phyloP scores from a whole-genome alignment of 92 coral and sea anemone genomes.

The Porites lobata region DNA sequence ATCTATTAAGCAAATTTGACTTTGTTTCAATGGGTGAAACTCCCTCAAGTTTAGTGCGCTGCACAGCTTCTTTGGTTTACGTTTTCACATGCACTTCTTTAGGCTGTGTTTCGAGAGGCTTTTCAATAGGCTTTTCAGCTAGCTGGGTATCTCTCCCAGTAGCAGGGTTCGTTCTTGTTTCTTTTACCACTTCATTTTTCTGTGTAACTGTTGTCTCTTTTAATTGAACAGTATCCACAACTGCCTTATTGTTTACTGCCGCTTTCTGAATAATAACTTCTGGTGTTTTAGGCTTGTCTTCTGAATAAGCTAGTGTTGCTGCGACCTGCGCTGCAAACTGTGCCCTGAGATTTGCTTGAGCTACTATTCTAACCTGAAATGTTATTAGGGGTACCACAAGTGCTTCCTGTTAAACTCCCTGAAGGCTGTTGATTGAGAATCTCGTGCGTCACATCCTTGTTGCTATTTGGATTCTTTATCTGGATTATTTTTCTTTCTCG shows the following conservation, averaged over 20 bases:
- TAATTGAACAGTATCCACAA: neutral
- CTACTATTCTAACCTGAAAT: constrained; percentile 78
- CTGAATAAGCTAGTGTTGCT: constrained; percentile 56
- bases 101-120: neutral
- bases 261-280: constrained; percentile 27
- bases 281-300: constrained; percentile 3
- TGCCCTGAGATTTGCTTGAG: constrained; percentile 79
- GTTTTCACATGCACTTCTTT: constrained; percentile 18
- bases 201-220: constrained; percentile 2
- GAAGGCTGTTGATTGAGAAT: constrained; percentile 57
- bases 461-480: constrained; percentile 87
- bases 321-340: constrained; percentile 94
- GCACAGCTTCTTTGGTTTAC: constrained; percentile 29
- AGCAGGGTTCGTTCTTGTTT: neutral
- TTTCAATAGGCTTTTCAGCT: constrained; percentile 18
- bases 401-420: constrained; percentile 29
- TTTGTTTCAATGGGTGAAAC: neutral
- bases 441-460: constrained; percentile 91
- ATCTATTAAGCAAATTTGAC: too few species aligned
- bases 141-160: neutral
- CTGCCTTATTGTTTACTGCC: neutral
- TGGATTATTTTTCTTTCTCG: constrained; percentile 83
- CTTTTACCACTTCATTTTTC: constrained; percentile 24
- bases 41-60: constrained; percentile 28
- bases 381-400: constrained; percentile 73